Conservation (phyloP, 2,888 invertebrate genomes). For the Endomychus coccineus region DNA sequence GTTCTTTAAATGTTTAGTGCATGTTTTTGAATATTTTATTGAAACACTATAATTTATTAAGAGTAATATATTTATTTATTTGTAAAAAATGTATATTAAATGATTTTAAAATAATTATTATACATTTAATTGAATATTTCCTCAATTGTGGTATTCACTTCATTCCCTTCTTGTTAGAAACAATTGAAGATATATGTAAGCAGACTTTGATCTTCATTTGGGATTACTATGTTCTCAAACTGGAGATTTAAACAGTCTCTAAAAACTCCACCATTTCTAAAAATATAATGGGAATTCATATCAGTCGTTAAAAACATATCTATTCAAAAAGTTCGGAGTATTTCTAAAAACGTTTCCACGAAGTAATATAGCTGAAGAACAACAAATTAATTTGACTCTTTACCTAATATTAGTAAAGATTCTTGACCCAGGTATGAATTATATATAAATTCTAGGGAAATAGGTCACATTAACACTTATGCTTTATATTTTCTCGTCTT, state of each 20-base stretch:
- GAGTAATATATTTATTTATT: slow-evolving; percentile 14
- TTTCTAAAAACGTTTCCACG: no score
- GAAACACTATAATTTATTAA: no score
- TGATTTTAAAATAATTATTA: slow-evolving; percentile 5
- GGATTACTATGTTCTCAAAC: slow-evolving; percentile 7
- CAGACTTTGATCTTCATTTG: slow-evolving; percentile 10
- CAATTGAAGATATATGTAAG: slow-evolving; percentile 12
- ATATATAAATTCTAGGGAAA: no score
- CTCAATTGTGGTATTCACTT: neutral
- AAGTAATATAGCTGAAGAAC: no score
- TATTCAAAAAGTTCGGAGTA: neutral
- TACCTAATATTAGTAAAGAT: no score
- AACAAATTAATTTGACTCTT: no score
- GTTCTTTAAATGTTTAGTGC: no score
- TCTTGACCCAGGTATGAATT: no score
- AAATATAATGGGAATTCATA: slow-evolving; percentile 16
- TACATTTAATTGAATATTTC: neutral
- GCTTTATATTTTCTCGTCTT: no score
- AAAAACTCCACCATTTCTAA: slow-evolving; percentile 29
- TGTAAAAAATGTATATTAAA: slow-evolving; percentile 14
- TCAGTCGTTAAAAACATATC: slow-evolving; percentile 2
- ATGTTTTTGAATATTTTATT: no score
- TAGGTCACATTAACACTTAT: no score
- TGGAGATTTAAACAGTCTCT: slow-evolving; percentile 24
- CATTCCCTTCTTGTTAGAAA: slow-evolving; percentile 1